Percentiles rank a stretch among this genome's conserved stretches.
Conservation (phyloP, 2,888 invertebrate species). For the Coremacera marginata region DNA sequence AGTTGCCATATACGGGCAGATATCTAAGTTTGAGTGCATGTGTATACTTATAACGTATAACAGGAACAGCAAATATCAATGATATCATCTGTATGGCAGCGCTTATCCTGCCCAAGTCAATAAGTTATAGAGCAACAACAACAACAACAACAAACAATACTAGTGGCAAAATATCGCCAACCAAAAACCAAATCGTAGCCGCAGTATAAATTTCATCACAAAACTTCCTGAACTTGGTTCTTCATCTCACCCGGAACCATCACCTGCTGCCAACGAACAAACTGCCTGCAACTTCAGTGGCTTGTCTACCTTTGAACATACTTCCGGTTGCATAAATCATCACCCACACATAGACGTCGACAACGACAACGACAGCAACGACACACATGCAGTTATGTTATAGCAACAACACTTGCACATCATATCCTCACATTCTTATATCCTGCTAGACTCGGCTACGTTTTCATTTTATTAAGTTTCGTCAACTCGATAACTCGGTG, state of each 20-base stretch:
- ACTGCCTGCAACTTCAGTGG: background rate
- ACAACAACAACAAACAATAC: background rate
- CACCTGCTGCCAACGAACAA: background rate
- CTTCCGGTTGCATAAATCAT: constrained; percentile 32
- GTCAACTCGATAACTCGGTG: background rate
- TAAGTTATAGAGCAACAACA: background rate
- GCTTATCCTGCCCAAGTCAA: background rate
- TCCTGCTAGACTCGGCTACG: background rate
- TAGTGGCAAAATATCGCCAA: background rate
- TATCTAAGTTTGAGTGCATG: no score
- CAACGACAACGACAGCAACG: background rate
- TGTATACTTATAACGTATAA: no score
- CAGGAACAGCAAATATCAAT: background rate
- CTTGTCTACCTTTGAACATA: constrained; percentile 4
- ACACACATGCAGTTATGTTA: constrained; percentile 17
- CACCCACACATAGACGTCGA: background rate
- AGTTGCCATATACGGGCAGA: background rate
- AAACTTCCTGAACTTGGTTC: background rate
- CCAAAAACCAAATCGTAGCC: constrained; percentile 28
- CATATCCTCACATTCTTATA: background rate
- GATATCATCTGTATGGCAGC: background rate
- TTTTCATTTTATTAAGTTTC: constrained; percentile 29
- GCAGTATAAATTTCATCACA: constrained; percentile 34
- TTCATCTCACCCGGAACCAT: background rate
- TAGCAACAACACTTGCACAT: background rate